Evolutionary conservation across 92 coral and sea anemone species (phyloP), one percentile per base, ranked within the genome.

Genomic region (Diadumene lineata): DNA sequence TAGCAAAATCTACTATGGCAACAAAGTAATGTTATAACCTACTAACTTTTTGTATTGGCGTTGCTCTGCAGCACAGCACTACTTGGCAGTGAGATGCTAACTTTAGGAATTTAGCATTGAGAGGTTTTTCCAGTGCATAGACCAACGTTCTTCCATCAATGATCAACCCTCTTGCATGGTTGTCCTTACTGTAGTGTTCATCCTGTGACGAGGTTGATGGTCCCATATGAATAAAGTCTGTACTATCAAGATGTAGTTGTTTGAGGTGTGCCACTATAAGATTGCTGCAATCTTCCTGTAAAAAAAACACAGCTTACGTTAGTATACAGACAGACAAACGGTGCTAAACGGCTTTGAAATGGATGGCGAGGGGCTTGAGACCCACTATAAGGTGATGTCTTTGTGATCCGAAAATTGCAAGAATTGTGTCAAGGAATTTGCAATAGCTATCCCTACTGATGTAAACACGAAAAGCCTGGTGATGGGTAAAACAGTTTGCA

Each of bases 41-140:
- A 4, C 88, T 71, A 9, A 96, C 99, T 97, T 96, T 96, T 65
- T 96, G 99, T n/a, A 89, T 84, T 1, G 99, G 99, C 6, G 99
- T 90, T 0, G 99, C 99, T 30, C 99, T 87, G 28, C 99, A 96
- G 71, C 99, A 96, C 43, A 96, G 86, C 27, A 96, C 99, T 31
- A 89, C 99, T 67, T 96, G 93, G 68, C 99, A 96, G 53, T 77
- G 80, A 34, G 83, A 84, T 28, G 99, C 96, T 63, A 96, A 80
- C 13, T 68, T 83, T 65, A 96, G 80, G 86, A 96, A 96, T 82
- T 89, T 84, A 29, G 43, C 50, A 71, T 87, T 88, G 29, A 92
- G 89, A 0, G 99, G 91, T 38, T 92, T 83, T 31, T 92, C 99
- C 28, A 96, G 72, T 3, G 99, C 99, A 62, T 81, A 87, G 69